Percentiles rank a stretch among this genome's conserved stretches.
These are phyloP conservation scores for Pollenia angustigena DNA, from an alignment of 2,888 invertebrate genomes.

Conservation along the genomic window DNA sequence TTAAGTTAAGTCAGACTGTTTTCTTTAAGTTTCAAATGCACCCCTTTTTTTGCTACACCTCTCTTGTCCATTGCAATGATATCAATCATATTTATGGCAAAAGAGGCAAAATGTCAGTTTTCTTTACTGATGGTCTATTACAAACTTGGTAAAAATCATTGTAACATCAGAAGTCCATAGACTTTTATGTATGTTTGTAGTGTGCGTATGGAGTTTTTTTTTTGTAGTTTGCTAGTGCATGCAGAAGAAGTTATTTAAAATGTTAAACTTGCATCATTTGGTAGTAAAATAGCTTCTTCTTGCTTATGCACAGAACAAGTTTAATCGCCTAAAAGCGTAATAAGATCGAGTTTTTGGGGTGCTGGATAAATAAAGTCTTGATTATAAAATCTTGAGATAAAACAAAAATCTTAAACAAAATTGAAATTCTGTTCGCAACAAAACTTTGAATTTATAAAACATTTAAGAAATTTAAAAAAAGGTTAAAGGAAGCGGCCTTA, in stretches of 20 bases:
- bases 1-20: too few species aligned
- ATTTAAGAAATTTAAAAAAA: too few species aligned
- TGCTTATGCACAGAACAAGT: not conserved
- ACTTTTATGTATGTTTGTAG: not conserved
- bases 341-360: not conserved
- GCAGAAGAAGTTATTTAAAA: conserved; percentile 49
- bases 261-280: conserved; percentile 1
- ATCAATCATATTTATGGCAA: conserved; percentile 81
- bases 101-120: conserved; percentile 59
- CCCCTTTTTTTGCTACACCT: not conserved
- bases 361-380: too few species aligned
- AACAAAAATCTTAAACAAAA: too few species aligned
- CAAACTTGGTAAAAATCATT: conserved; percentile 51
- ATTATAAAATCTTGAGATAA: too few species aligned
- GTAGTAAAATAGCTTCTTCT: not conserved
- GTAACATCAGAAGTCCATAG: conserved; percentile 26
- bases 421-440: too few species aligned
- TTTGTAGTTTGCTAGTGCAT: not conserved
- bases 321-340: conserved; percentile 40
- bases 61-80: conserved; percentile 70
- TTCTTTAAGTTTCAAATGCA: too few species aligned
- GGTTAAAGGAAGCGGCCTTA: too few species aligned
- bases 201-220: conserved; percentile 10
- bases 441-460: too few species aligned
- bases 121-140: conserved; percentile 42